Evolutionary conservation across 2,113 vertebrate species (phyloP).

Genomic region (Scortum barcoo): DNA sequence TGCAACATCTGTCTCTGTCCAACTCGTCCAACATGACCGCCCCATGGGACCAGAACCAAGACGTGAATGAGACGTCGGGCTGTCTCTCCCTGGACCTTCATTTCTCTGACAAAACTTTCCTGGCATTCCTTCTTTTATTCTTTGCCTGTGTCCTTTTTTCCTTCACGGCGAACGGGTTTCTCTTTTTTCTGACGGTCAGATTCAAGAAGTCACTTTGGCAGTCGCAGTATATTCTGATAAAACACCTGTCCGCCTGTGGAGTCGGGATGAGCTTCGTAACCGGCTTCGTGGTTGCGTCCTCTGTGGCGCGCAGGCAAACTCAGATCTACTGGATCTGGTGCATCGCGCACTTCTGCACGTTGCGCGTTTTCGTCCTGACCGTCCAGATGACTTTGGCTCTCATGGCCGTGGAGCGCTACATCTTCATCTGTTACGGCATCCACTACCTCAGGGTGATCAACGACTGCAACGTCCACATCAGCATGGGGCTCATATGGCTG

Average conservation of each 20-base stretch:
- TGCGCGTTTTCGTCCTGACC: background rate
- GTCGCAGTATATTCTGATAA: conserved; percentile 2
- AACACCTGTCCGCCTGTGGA: background rate
- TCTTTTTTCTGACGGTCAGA: background rate
- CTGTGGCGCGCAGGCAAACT: background rate
- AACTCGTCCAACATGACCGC: background rate
- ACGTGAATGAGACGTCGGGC: background rate
- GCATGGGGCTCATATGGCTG: conserved; percentile 6
- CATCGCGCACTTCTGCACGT: background rate
- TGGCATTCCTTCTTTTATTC: background rate
- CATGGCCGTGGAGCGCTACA: conserved; percentile 13
- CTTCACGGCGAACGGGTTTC: conserved; percentile 10
- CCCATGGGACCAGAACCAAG: background rate
- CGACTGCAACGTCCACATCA: background rate
- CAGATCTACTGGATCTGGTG: background rate
- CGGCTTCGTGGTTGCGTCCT: background rate
- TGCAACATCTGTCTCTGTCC: background rate
- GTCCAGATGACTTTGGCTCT: conserved; percentile 16
- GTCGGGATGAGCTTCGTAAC: background rate
- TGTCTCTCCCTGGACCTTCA: background rate
- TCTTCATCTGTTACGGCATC: conserved; percentile 28
- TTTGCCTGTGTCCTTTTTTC: background rate
- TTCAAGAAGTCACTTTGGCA: background rate
- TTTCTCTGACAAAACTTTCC: background rate
- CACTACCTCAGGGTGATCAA: conserved; percentile 14